These are phyloP conservation scores for Sciurus niger DNA, from an alignment of 2,113 vertebrate genomes.

Conservation along the genomic window DNA sequence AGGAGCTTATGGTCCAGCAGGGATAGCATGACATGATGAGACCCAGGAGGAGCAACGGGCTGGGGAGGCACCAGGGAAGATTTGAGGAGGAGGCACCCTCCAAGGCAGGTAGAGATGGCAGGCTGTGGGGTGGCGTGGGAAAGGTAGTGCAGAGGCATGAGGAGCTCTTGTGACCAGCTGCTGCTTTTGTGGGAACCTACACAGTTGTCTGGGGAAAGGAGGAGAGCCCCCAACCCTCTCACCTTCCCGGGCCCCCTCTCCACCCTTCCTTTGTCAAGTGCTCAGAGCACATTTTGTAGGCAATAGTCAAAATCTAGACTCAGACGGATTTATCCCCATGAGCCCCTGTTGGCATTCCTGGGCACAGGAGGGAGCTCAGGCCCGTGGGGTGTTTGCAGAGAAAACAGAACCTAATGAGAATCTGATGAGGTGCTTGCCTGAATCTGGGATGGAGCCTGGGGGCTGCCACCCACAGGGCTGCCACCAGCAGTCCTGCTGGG, in stretches of 20 bases:
- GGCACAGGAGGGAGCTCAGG: constrained; percentile 81
- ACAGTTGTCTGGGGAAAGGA: constrained; percentile 57
- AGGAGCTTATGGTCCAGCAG: not conserved
- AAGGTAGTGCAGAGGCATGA: not conserved
- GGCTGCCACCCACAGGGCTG: constrained; percentile 83
- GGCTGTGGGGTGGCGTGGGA: not conserved
- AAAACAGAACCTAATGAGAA: constrained; percentile 88
- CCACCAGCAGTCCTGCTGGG: constrained; percentile 77
- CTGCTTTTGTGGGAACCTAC: not conserved
- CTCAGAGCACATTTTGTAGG: constrained; percentile 82
- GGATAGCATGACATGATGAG: not conserved
- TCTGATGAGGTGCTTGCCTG: constrained; percentile 87
- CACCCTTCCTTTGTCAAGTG: constrained; percentile 85
- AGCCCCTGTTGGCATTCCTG: constrained; percentile 86
- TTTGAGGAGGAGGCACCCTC: not conserved
- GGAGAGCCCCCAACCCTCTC: constrained; percentile 69
- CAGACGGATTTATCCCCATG: constrained; percentile 86
- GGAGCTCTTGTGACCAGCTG: not conserved
- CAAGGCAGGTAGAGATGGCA: not conserved
- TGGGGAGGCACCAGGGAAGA: not conserved
- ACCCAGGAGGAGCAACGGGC: not conserved
- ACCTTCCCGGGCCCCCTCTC: constrained; percentile 78
- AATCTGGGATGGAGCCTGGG: constrained; percentile 84
- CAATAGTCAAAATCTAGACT: constrained; percentile 88
- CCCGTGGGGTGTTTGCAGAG: constrained; percentile 87